These are phyloP conservation scores for Emydoidea blandingii DNA, from an alignment of 2,797 vertebrate genomes.

Conservation along the genomic window DNA sequence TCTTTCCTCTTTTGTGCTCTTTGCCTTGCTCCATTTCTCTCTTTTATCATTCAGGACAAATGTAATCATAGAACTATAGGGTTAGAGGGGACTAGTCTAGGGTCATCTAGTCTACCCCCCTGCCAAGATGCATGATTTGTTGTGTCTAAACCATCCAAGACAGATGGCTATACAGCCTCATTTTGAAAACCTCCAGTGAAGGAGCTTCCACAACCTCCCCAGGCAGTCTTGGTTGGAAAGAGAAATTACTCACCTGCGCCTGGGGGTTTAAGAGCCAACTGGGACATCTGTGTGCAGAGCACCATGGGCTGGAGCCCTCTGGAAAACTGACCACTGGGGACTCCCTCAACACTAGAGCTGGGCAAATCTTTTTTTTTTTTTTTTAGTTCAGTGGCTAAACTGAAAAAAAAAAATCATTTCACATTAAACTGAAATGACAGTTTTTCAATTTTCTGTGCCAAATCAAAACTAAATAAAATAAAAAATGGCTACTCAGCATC, in stretches of 20 bases:
- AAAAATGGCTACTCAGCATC: background rate
- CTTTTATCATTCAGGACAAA: background rate
- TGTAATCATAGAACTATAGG: background rate
- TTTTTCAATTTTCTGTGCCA: background rate
- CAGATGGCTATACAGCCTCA: background rate
- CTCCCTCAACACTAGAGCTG: background rate
- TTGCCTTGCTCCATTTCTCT: slow-evolving; percentile 2
- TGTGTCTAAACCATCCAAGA: background rate
- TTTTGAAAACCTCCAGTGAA: background rate
- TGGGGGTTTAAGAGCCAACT: background rate
- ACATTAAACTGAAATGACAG: background rate
- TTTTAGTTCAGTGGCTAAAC: background rate
- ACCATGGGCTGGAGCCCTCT: background rate
- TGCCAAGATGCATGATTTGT: background rate
- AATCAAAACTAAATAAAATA: background rate
- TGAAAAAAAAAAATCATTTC: background rate
- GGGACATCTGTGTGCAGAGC: background rate
- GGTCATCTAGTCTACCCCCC: background rate
- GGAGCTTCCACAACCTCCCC: background rate
- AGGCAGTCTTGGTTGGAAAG: background rate
- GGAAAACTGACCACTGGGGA: background rate
- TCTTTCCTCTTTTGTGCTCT: background rate
- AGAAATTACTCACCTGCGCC: background rate
- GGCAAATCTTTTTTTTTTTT: background rate
- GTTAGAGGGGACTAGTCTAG: background rate